Conservation (phyloP, 2,797 vertebrate species). For the Catharus ustulatus region DNA sequence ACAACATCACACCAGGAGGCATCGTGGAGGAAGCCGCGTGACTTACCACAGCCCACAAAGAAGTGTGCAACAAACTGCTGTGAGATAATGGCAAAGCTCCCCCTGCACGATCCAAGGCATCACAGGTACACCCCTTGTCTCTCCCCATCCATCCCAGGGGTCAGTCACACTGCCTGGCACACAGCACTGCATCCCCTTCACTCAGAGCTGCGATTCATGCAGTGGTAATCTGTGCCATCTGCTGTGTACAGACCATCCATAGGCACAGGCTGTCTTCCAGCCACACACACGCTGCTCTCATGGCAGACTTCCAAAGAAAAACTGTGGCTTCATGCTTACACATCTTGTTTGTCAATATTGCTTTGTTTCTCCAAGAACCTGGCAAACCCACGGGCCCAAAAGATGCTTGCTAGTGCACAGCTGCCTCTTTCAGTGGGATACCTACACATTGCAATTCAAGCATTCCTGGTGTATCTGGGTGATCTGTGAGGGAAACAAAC, state of each 20-base stretch:
- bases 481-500: background rate
- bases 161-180: too few species aligned
- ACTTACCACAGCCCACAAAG: background rate
- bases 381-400: background rate
- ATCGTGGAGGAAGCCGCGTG: background rate
- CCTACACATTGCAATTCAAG: background rate
- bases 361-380: background rate
- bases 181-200: background rate
- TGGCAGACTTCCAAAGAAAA: background rate
- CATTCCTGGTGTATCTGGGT: fast-evolving
- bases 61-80: background rate
- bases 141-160: background rate
- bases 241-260: fast-evolving
- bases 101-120: background rate
- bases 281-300: background rate
- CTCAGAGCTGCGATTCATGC: background rate
- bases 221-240: background rate
- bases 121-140: background rate
- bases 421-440: background rate
- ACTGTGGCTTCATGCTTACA: background rate
- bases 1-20: fast-evolving
- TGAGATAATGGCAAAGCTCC: background rate
- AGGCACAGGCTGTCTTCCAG: background rate
- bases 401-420: background rate
- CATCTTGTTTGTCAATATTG: background rate